Conservation (phyloP, 2,113 vertebrate species). For the Cariama cristata region DNA sequence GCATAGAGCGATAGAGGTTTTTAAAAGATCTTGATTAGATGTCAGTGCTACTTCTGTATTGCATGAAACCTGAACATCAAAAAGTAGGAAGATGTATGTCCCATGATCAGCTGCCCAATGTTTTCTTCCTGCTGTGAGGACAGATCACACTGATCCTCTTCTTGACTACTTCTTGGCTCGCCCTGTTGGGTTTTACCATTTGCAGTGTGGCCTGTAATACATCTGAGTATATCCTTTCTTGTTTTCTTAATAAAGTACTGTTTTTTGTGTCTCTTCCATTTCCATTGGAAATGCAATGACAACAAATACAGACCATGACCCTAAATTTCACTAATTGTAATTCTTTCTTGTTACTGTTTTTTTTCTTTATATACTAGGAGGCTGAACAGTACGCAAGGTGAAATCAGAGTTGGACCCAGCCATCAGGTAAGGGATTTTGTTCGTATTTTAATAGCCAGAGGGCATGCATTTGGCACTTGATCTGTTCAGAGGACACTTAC, state of each 20-base stretch:
- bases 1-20: not conserved
- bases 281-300: not conserved
- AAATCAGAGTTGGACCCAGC: conserved; percentile 98
- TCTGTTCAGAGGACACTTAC: not conserved
- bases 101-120: not conserved
- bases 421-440: conserved; percentile 87
- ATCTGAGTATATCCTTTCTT: not conserved
- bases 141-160: not conserved
- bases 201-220: not conserved
- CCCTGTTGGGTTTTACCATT: not conserved
- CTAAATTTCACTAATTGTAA: not conserved
- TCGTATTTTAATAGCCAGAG: not conserved
- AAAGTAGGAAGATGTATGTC: not conserved
- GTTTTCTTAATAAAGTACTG: not conserved
- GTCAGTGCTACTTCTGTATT: not conserved
- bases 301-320: not conserved
- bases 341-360: not conserved
- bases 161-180: not conserved
- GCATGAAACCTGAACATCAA: not conserved
- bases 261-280: not conserved
- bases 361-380: conserved; percentile 80
- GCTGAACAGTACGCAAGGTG: conserved; percentile 98
- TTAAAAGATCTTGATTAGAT: not conserved
- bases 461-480: not conserved
- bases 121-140: not conserved